Evolutionary conservation across 2,113 vertebrate genomes (phyloP).

Genomic region (Hymenochirus boettgeri): DNA sequence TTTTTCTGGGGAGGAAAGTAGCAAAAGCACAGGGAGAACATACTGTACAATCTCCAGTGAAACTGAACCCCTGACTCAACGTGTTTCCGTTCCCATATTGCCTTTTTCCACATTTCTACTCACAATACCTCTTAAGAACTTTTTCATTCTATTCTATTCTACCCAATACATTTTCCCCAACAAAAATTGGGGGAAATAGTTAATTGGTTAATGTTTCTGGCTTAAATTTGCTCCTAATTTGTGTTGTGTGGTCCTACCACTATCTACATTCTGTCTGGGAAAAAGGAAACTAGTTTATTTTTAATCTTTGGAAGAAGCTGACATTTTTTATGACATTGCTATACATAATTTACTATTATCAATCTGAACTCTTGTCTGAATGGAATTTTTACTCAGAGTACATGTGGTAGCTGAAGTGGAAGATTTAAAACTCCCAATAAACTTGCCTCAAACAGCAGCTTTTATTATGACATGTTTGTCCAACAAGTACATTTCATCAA

Average conservation of each 20-base stretch:
- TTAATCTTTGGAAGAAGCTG: slow-evolving; percentile 25
- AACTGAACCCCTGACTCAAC: too few species aligned
- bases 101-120: too few species aligned
- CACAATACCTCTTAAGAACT: too few species aligned
- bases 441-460: slow-evolving; percentile 64
- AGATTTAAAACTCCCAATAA: slow-evolving; percentile 71
- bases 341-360: slow-evolving; percentile 79
- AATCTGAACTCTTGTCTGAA: slow-evolving; percentile 73
- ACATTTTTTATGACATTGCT: slow-evolving; percentile 60
- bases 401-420: slow-evolving; percentile 65
- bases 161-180: too few species aligned
- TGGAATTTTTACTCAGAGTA: slow-evolving; percentile 73
- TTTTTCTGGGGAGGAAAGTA: too few species aligned
- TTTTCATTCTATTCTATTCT: too few species aligned
- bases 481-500: slow-evolving; percentile 69
- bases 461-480: slow-evolving; percentile 71
- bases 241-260: neutral
- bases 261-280: neutral
- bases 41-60: too few species aligned
- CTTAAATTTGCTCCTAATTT: too few species aligned
- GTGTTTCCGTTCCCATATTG: too few species aligned
- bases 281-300: slow-evolving; percentile 22
- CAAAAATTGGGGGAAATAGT: too few species aligned
- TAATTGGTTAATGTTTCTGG: too few species aligned
- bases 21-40: too few species aligned